Evolutionary conservation across 2,888 invertebrate species (phyloP).

Genomic region (Coelinius sp.): DNA sequence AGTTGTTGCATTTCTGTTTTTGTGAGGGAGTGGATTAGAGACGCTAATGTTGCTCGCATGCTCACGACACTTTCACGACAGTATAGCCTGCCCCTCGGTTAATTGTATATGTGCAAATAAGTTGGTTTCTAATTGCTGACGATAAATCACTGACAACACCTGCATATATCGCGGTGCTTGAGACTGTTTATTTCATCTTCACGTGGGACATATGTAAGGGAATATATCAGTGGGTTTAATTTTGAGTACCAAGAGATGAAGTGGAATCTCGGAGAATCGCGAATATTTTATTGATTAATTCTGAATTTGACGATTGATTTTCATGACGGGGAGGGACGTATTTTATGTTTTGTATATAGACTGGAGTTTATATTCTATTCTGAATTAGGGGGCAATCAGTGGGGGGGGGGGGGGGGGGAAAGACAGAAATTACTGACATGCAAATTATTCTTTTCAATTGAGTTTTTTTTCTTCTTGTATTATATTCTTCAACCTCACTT

Average conservation of each 20-base stretch:
- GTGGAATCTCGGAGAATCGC: neutral
- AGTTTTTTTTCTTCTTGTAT: constrained; percentile 36
- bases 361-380: neutral
- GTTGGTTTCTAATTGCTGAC: constrained; percentile 69
- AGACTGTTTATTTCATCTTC: constrained; percentile 61
- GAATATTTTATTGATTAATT: neutral
- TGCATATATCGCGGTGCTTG: constrained; percentile 58
- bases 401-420: constrained; percentile 48
- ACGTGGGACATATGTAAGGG: neutral
- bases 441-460: constrained; percentile 58
- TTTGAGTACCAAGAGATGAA: neutral
- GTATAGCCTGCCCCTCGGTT: constrained; percentile 27
- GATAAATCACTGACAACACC: constrained; percentile 71
- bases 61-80: constrained; percentile 60
- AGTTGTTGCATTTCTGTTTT: neutral
- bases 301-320: neutral
- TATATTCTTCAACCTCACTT: constrained; percentile 8
- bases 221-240: neutral
- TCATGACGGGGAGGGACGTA: neutral
- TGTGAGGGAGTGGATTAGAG: constrained; percentile 62
- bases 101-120: constrained; percentile 59
- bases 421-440: constrained; percentile 54
- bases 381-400: constrained; percentile 4
- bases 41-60: constrained; percentile 65
- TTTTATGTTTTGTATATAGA: neutral